Conservation (phyloP, 2,888 invertebrate species). For the Drosophila crucigera region DNA sequence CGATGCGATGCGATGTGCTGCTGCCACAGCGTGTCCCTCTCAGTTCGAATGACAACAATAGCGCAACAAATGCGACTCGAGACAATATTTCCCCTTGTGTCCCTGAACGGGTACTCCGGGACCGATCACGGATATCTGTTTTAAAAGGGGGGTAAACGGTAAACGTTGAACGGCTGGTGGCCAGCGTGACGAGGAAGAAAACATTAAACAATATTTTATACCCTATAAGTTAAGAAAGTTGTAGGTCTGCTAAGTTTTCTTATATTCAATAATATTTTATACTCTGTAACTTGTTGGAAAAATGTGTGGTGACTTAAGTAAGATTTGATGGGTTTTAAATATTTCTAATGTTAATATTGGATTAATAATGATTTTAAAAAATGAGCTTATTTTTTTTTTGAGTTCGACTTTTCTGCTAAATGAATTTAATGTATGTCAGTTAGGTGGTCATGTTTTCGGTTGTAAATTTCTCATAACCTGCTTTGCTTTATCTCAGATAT, state of each 20-base stretch:
- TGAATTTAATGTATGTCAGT: neutral
- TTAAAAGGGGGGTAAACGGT: slow-evolving; percentile 34
- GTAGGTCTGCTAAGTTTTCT: no score
- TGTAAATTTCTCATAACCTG: neutral
- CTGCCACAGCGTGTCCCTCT: slow-evolving; percentile 38
- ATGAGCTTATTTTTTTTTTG: neutral
- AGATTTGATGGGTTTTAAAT: neutral
- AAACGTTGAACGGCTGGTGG: slow-evolving; percentile 23
- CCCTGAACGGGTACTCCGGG: slow-evolving; percentile 39
- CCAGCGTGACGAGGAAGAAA: slow-evolving; percentile 7
- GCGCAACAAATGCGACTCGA: slow-evolving; percentile 66
- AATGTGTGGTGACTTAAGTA: neutral
- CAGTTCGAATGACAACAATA: slow-evolving; percentile 63
- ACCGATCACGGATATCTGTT: slow-evolving; percentile 9
- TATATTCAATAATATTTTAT: neutral
- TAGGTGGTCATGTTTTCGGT: neutral
- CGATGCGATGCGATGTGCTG: neutral
- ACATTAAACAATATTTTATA: slow-evolving; percentile 31
- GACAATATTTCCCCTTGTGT: slow-evolving; percentile 83
- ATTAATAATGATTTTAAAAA: neutral
- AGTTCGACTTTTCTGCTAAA: neutral
- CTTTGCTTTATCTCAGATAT: neutral
- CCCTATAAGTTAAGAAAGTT: slow-evolving; percentile 26
- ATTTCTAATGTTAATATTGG: neutral
- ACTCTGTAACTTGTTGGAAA: neutral